phyloP scores from a whole-genome alignment of 23 tunicate species.

The Trididemnum miniatum region DNA sequence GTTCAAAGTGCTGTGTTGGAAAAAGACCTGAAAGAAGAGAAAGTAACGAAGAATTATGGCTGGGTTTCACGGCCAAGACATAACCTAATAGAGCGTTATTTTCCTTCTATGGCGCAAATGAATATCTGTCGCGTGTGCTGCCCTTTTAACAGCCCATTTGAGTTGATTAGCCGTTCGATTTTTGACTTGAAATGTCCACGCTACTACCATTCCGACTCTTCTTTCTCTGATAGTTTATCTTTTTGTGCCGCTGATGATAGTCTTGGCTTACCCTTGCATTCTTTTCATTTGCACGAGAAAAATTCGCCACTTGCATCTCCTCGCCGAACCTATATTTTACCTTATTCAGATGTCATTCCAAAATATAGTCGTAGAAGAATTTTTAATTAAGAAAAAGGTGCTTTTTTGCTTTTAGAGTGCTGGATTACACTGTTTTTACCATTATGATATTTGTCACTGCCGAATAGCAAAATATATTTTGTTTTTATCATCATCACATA shows the following conservation, averaged over 20 bases:
- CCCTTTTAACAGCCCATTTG: constrained; percentile 3
- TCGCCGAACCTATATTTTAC: constrained; percentile 6
- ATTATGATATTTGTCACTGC: too few relatives aligned
- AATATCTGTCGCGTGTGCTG: neutral
- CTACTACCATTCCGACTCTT: neutral
- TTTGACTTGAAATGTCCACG: neutral
- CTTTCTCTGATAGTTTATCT: neutral
- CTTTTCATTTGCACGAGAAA: constrained; percentile 7
- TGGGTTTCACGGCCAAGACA: constrained; percentile 10
- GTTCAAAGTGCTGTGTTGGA: neutral
- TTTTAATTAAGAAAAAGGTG: too few relatives aligned
- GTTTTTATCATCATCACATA: too few relatives aligned
- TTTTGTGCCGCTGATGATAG: neutral
- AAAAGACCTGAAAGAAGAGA: neutral
- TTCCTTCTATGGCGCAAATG: constrained; percentile 34
- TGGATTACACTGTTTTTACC: too few relatives aligned
- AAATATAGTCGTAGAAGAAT: too few relatives aligned
- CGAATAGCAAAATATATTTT: too few relatives aligned
- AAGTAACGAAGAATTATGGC: neutral
- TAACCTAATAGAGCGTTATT: constrained; percentile 20
- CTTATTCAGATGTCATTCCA: constrained; percentile 23
- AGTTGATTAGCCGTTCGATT: neutral
- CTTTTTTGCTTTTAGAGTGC: too few relatives aligned
- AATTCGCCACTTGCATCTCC: too few relatives aligned
- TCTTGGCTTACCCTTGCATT: neutral